Conservation (phyloP, 2,888 invertebrate species). For the Zaprionus obscuricornis region DNA sequence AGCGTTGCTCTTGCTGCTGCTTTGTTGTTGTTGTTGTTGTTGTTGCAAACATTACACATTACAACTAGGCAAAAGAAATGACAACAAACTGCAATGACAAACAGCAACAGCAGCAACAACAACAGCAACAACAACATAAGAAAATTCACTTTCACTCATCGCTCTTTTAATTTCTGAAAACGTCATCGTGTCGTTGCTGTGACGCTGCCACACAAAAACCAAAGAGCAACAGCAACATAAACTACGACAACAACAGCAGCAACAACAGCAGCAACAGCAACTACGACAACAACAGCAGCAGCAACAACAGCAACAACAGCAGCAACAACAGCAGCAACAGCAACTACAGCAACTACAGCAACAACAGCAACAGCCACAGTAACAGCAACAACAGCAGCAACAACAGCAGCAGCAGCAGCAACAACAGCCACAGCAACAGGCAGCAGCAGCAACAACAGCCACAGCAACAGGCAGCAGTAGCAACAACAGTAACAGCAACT, state of each 20-base stretch:
- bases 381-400: too few relatives aligned
- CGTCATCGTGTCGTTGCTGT: slow-evolving; percentile 62
- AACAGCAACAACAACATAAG: slow-evolving; percentile 49
- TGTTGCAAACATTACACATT: slow-evolving; percentile 68
- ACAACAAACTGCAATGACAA: slow-evolving; percentile 61
- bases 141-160: slow-evolving; percentile 77
- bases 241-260: too few relatives aligned
- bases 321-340: not conserved
- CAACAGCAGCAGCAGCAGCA: too few relatives aligned
- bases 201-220: slow-evolving; percentile 32
- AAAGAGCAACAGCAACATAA: slow-evolving; percentile 12
- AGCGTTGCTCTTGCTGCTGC: slow-evolving; percentile 11
- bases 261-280: too few relatives aligned
- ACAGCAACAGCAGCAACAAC: slow-evolving; percentile 17
- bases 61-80: slow-evolving; percentile 70
- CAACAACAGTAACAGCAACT: slow-evolving; percentile 5
- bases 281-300: too few relatives aligned
- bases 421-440: too few relatives aligned
- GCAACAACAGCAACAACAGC: slow-evolving; percentile 12
- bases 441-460: too few relatives aligned
- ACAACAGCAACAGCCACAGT: slow-evolving; percentile 13
- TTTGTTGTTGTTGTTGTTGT: slow-evolving; percentile 32
- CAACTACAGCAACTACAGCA: slow-evolving; percentile 4
- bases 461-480: slow-evolving; percentile 14
- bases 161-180: slow-evolving; percentile 71